Conservation (phyloP, 2,113 vertebrate species). For the Catagonus wagneri region DNA sequence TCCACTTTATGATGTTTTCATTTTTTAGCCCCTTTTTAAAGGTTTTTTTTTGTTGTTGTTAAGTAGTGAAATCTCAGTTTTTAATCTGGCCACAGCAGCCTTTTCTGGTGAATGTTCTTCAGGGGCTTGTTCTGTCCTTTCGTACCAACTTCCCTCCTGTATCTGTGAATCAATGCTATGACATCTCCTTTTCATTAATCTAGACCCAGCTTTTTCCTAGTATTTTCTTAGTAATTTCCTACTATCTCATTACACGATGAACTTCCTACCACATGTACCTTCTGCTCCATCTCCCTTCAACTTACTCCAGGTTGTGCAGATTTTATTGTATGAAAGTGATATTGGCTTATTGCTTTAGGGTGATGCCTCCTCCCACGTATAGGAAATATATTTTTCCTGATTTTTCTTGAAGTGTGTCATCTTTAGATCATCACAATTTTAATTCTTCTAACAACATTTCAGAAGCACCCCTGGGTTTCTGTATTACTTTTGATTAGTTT, state of each 20-base stretch:
- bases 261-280: neutral
- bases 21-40: neutral
- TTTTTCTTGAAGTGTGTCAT: neutral
- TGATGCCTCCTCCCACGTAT: neutral
- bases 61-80: neutral
- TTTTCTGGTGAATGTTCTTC: neutral
- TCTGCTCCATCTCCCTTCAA: neutral
- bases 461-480: neutral
- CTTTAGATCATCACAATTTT: neutral
- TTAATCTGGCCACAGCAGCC: neutral
- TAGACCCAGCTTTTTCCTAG: neutral
- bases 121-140: neutral
- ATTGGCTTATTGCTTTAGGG: neutral
- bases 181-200: neutral
- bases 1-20: neutral
- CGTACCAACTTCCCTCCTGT: neutral
- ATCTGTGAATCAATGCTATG: neutral
- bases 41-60: neutral
- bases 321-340: neutral
- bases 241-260: neutral
- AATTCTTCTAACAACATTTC: neutral
- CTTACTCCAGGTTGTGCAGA: neutral
- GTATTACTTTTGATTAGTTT: neutral
- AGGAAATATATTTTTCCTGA: neutral
- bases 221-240: neutral